Evolutionary conservation across 2,888 invertebrate genomes (phyloP).

Genomic region (Pterostichus niger): DNA sequence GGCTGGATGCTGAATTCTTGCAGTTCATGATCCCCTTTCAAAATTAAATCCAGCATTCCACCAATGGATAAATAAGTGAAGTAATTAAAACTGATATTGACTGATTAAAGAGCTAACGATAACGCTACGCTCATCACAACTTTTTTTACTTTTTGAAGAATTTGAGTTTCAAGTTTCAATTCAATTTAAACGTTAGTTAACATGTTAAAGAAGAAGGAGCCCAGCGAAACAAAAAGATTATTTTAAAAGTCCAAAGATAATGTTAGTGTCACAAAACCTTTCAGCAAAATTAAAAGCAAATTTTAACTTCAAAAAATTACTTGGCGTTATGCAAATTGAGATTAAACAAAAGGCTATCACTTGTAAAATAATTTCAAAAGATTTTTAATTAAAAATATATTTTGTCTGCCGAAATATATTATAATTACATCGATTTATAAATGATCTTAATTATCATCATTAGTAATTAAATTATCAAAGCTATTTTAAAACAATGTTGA

Average conservation of each 20-base stretch:
- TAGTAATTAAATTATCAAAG: too few species aligned
- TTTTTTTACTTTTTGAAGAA: constrained; percentile 1
- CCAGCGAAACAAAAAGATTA: constrained; percentile 16
- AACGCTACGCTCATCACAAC: background rate
- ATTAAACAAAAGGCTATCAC: constrained; percentile 2
- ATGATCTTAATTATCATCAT: too few species aligned
- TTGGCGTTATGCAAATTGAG: background rate
- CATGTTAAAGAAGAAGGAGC: constrained; percentile 10
- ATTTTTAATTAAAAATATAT: constrained; percentile 15
- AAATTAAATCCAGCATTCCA: constrained; percentile 30
- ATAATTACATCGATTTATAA: too few species aligned
- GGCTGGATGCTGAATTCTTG: background rate
- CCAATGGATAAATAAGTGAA: constrained; percentile 43
- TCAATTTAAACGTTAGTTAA: background rate
- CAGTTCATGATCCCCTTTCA: background rate
- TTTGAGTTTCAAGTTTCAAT: background rate
- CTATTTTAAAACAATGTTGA: too few species aligned
- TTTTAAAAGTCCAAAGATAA: background rate
- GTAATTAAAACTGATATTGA: constrained; percentile 61
- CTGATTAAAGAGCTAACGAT: constrained; percentile 43
- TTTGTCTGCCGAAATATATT: too few species aligned
- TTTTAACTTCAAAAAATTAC: constrained; percentile 31
- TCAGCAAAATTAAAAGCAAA: constrained; percentile 36
- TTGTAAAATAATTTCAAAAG: constrained; percentile 13
- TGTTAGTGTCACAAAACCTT: constrained; percentile 26